Percentiles rank a stretch among this genome's conserved stretches.
Conservation (phyloP, 2,113 vertebrate species). For the Colossoma macropomum region DNA sequence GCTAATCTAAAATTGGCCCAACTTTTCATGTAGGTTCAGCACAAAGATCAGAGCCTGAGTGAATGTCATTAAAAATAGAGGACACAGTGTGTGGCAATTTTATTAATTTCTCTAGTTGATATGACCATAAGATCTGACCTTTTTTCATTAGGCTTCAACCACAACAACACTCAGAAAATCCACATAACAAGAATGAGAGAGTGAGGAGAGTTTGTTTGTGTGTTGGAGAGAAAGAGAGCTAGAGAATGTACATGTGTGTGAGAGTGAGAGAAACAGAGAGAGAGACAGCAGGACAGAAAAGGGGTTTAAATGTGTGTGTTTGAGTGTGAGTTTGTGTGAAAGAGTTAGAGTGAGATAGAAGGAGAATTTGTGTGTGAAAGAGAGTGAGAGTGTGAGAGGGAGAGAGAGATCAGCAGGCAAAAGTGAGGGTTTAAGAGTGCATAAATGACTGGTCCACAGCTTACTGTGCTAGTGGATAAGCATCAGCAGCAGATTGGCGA, state of each 20-base stretch:
- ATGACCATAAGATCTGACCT: no score
- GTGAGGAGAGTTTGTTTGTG: no score
- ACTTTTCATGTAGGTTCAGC: background rate
- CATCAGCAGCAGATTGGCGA: no score
- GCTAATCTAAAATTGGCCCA: background rate
- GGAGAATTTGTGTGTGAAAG: no score
- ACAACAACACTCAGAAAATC: no score
- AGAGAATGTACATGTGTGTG: no score
- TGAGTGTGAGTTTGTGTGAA: background rate
- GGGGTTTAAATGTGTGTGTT: background rate
- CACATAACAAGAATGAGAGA: no score
- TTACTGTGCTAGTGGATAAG: no score
- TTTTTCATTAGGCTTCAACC: no score
- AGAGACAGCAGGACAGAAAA: background rate
- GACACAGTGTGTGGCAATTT: background rate
- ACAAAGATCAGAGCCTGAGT: background rate
- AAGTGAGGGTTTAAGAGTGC: background rate
- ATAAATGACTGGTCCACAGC: background rate
- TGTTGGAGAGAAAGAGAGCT: background rate
- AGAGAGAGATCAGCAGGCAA: background rate
- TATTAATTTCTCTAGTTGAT: no score
- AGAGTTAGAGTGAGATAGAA: background rate
- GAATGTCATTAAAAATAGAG: background rate
- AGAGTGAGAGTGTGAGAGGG: background rate
- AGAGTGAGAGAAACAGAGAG: background rate